Conservation (phyloP, 1,140 invertebrate species). For the Proctacanthus coquilletti region DNA sequence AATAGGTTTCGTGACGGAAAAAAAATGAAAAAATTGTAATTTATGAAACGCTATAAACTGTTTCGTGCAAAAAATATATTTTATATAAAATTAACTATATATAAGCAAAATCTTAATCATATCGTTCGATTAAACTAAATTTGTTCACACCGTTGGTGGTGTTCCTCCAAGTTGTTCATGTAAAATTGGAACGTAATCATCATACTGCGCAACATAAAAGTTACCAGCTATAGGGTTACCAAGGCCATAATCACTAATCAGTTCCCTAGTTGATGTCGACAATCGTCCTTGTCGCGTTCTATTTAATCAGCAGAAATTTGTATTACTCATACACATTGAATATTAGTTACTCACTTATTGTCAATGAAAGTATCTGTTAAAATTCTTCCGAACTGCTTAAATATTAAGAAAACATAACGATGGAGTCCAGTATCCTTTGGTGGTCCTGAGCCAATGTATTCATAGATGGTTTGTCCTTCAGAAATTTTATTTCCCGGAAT, state of each 20-base stretch:
- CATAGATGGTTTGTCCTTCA: conserved; percentile 36
- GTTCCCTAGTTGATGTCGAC: conserved; percentile 21
- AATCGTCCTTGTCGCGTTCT: conserved; percentile 19
- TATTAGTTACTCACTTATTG: background rate
- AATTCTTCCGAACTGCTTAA: conserved; percentile 34
- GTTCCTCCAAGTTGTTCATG: too few species aligned
- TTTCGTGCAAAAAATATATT: too few species aligned
- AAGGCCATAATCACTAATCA: conserved; percentile 26
- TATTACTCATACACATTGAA: background rate
- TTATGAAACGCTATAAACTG: too few species aligned
- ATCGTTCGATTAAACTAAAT: too few species aligned
- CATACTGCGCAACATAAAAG: conserved; percentile 60
- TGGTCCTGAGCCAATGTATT: conserved; percentile 36
- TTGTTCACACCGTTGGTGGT: too few species aligned
- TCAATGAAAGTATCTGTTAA: conserved; percentile 23
- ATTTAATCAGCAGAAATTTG: background rate
- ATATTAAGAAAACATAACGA: conserved; percentile 48
- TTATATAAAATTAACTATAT: too few species aligned
- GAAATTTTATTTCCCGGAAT: conserved; percentile 35
- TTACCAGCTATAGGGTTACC: conserved; percentile 50
- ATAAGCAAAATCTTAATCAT: too few species aligned
- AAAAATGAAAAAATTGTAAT: too few species aligned
- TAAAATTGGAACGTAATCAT: conserved; percentile 59
- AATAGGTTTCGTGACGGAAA: too few species aligned
- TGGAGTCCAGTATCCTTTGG: conserved; percentile 36